Base-by-base conservation (phyloP, 1,140 invertebrate genomes). In the Diprion similis region DNA sequence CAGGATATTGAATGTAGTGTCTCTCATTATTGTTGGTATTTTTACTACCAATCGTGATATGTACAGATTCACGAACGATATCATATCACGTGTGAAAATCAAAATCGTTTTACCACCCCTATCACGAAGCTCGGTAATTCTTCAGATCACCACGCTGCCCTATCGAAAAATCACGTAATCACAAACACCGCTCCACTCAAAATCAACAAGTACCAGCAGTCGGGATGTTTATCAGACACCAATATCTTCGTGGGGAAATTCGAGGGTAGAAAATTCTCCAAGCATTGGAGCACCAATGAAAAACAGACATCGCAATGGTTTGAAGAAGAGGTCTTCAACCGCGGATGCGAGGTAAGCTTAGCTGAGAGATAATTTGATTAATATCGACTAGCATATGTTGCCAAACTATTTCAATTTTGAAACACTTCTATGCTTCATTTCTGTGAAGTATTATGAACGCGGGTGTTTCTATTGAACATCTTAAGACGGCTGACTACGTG, bases 251-350 rank as follows among this genome's bases (percentile, higher is more conserved):
- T 13, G 9, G n/a, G n/a, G 51, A 59, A 1, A 37, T 37, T 37
- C 1, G 24, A 37, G 24, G 24, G 24, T 17, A 59, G 51, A 9
- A 59, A 59, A 59, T 17, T 59, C 51, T 17, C 51, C 11, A 59
- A 59, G 51, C 7, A 59, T 59, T 59, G 51, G 51, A 59, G 51
- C n/a, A 17, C 4, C 11, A 69, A 75, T n/a, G 75, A 80, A 13
- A 76, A 80, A 37, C 73, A 75, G 9, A 75, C 73, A 18, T 72
- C 79, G 37, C 78, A 80, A 59, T 79, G 75, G 73, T 45, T 80
- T 15, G 78, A 78, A 48, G 75, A 75, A 46, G 73, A 79, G 75
- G 74, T 76, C 11, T 75, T 79, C 8, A 73, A 70, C 10, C 77
- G 73, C 46, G 74, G 18, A 47, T 46, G 59, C 13, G 67, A 78